phyloP scores from a whole-genome alignment of 1,140 invertebrate genomes.

The Cherax destructor region DNA sequence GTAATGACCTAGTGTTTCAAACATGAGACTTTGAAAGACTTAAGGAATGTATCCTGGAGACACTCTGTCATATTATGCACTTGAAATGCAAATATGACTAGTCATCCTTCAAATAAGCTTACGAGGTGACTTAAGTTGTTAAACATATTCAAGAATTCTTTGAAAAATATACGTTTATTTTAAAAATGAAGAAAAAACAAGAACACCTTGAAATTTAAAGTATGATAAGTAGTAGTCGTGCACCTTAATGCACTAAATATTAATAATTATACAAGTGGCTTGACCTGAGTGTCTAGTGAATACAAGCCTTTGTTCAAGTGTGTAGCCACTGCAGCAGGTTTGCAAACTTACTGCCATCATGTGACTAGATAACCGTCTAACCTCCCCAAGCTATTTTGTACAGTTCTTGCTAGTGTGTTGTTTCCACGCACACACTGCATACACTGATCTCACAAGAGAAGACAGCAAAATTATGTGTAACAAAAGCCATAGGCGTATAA shows the following conservation, averaged over 20 bases:
- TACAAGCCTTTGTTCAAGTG: constrained; percentile 15
- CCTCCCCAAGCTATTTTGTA: constrained; percentile 44
- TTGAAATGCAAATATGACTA: not conserved
- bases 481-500: constrained; percentile 5
- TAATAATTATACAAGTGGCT: not conserved
- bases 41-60: constrained; percentile 25
- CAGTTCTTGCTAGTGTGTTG: constrained; percentile 27
- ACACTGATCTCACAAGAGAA: not conserved
- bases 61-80: constrained; percentile 3
- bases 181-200: not conserved
- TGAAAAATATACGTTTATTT: not conserved
- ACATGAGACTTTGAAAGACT: constrained; percentile 13
- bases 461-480: constrained; percentile 8
- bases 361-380: constrained; percentile 57
- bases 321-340: constrained; percentile 35
- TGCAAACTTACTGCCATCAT: constrained; percentile 29
- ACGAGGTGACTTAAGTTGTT: not conserved
- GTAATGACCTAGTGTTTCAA: constrained; percentile 31
- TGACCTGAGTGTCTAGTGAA: constrained; percentile 13
- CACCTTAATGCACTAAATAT: not conserved
- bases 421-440: not conserved
- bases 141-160: not conserved
- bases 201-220: not conserved
- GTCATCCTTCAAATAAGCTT: not conserved
- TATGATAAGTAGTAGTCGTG: not conserved